These are phyloP conservation scores for Mycteria americana DNA, from an alignment of 2,797 vertebrate genomes.

Conservation along the genomic window DNA sequence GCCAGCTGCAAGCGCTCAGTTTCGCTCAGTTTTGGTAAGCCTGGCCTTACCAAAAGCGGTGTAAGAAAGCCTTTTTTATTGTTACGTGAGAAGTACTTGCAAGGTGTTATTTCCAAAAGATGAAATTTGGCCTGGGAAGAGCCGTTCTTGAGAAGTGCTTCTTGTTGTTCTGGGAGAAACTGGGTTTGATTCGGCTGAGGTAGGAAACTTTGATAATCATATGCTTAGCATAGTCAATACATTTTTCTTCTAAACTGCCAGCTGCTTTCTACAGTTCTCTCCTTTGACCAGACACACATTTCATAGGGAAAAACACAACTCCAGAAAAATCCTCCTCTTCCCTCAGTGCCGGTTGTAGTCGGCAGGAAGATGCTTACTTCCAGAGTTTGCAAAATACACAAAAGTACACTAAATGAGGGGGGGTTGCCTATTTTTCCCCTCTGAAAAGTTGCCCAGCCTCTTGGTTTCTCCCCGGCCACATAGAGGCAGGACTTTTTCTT, in stretches of 20 bases:
- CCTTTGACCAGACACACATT: not conserved
- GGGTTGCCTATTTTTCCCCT: not conserved
- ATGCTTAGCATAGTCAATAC: not conserved
- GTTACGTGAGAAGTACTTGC: not conserved
- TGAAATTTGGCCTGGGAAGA: not conserved
- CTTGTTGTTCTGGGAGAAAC: not conserved
- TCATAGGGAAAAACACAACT: not conserved
- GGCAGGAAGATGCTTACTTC: not conserved
- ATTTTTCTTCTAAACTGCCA: not conserved
- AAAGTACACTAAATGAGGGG: not conserved
- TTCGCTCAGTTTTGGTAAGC: too few relatives aligned
- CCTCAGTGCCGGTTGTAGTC: not conserved
- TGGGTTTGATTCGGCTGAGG: not conserved
- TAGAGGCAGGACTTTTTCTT: not conserved
- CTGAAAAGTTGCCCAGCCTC: not conserved
- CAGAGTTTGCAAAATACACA: not conserved
- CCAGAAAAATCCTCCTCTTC: not conserved
- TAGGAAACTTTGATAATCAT: not conserved
- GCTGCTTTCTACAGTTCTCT: not conserved
- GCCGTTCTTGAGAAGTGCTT: not conserved
- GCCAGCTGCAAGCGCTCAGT: too few relatives aligned
- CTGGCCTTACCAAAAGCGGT: not conserved
- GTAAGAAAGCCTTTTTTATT: not conserved
- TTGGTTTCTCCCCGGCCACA: not conserved
- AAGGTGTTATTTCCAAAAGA: not conserved